Base-by-base conservation (phyloP, 1,140 invertebrate species). In the Contarinia nasturtii region DNA sequence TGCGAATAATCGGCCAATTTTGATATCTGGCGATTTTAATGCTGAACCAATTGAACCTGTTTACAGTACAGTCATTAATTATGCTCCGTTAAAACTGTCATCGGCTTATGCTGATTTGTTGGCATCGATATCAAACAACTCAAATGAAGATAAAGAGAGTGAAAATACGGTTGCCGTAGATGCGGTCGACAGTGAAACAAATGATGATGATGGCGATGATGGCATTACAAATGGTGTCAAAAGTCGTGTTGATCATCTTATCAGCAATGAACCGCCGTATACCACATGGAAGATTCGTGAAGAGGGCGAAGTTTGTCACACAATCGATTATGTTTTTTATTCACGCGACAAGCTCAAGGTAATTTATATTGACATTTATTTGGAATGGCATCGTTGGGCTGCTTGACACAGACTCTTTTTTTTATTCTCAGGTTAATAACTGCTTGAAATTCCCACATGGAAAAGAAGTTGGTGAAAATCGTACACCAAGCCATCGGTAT, bases 321-420 rank as follows among this genome's bases (percentile, higher is more conserved):
- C 81, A 2, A 78, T 86, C 42, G 83, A 87, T 61, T 87, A 86
- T 61, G 73, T 87, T 2, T 86, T 84, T 66, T 80, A 76, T 56
- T 73, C 71, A 2, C 67, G 67, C 49, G 60, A 72, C 36, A 58
- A 65, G 27, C 65, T 83, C 1, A 64, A 68, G 52, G 61, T 62
- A 10, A 42, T n/a, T 12, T 42, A 4, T 42, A 18, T 19, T 17
- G 15, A 14, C 2, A 34, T 34, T 45, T 12, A 21, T 5, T 19
- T 44, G 14, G 7, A 44, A 11, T 7, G 43, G 12, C 19, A 44
- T 7, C 43, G 21, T 27, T 21, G 18, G 10, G 7, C 18, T 21
- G 12, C 43, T 15, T 10, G 15, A 36, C 14, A 40, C 17, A 40
- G 4, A 21, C 7, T 14, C 7, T 7, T 7, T 33, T 40, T 12